Base-by-base conservation (phyloP, 2,797 vertebrate genomes). In the Malacoraja senta region DNA sequence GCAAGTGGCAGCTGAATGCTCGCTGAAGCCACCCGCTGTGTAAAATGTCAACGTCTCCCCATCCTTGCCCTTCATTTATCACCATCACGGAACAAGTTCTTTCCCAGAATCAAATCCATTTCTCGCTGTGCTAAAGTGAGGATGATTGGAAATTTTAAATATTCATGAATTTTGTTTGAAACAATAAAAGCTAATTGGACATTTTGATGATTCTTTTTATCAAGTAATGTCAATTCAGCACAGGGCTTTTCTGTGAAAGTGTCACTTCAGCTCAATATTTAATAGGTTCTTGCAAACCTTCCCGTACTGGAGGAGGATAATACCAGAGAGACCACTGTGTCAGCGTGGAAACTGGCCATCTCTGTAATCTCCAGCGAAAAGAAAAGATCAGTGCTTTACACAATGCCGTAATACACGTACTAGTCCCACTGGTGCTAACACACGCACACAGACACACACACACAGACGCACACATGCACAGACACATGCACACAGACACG, bases 91-190 rank as follows among this genome's bases (percentile, higher is more conserved):
- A 83, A 58, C 21, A 2, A 19, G 0, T 65, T 65, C 61, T 65
- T 86, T 29, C 26, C 61, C 6, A 15, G 61, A 32, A 86, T 32
- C 58, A 0, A n/a, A 65, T 63, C n/a, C 12, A 65, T 63, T 83
- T 83, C 80, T 10, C 15, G 53, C 8, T 86, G 58, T 32, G 6
- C 61, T 15, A 29, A 21, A n/a, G 1, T 29, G 29, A 17, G 29
- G 63, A 86, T 63, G 58, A 86, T 86, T 63, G 58, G 44, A 86
- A 63, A 65, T 65, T 86, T 86, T 86, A 86, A 86, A 86, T 58
- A 86, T 86, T 86, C 61, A 86, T 86, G 83, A 65, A 32, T 61
- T 65, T 65, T 26, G 58, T 65, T 65, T 26, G 58, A 32, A 86
- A 86, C 63, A n/a, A 86, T 63, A n/a, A 65, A 86, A 86, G 26